These are phyloP conservation scores for Heloderma charlesbogerti DNA, from an alignment of 2,113 vertebrate genomes.

Conservation along the genomic window DNA sequence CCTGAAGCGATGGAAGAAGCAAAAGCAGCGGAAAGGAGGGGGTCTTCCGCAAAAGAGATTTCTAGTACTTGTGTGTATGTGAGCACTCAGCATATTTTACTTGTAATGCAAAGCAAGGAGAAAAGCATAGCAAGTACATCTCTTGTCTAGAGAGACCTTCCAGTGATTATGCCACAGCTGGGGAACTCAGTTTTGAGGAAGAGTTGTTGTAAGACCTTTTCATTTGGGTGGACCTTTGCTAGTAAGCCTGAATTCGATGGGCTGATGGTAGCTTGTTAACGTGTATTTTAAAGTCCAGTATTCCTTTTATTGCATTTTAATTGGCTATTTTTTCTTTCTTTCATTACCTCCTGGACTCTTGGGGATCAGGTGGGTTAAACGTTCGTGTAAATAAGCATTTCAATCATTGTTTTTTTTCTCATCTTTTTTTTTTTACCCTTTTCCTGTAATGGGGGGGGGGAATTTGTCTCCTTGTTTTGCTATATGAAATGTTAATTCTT, in stretches of 20 bases:
- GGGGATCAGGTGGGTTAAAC: neutral
- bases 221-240: neutral
- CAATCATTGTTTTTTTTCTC: neutral
- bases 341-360: neutral
- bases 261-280: too few relatives aligned
- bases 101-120: too few relatives aligned
- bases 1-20: neutral
- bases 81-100: neutral
- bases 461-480: too few relatives aligned
- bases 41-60: neutral
- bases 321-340: neutral
- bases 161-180: neutral
- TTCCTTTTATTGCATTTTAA: neutral
- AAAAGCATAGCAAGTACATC: neutral
- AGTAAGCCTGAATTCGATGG: neutral
- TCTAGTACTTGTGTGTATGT: too few relatives aligned
- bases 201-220: too few relatives aligned
- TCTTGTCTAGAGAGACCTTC: neutral
- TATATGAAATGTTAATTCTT: neutral
- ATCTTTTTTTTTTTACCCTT: neutral
- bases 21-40: neutral
- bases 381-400: neutral
- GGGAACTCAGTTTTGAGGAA: too few relatives aligned
- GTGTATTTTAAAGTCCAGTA: neutral
- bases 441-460: too few relatives aligned